These are phyloP conservation scores for Holotrichia oblita DNA, from an alignment of 1,140 invertebrate genomes.

Conservation along the genomic window DNA sequence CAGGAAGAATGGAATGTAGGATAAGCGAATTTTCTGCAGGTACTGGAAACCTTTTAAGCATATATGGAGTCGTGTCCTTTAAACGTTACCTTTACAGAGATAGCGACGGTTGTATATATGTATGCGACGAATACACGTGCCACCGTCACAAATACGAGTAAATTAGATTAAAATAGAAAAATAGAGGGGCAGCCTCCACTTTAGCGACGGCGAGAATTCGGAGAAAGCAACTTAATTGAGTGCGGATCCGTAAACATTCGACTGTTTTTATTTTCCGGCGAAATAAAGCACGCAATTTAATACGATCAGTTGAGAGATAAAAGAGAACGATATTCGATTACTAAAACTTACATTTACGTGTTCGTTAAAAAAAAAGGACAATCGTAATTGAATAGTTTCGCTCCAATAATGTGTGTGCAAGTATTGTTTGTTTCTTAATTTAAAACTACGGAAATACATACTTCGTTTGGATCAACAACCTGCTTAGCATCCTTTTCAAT, in stretches of 20 bases:
- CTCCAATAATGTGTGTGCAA: too few species aligned
- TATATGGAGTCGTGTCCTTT: slow-evolving; percentile 21
- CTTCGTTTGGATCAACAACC: too few species aligned
- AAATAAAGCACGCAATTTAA: too few species aligned
- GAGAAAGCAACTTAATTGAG: not conserved
- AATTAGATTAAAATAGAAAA: slow-evolving; percentile 5
- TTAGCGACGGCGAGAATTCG: not conserved
- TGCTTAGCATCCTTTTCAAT: too few species aligned
- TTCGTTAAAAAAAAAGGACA: too few species aligned
- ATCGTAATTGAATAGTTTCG: too few species aligned
- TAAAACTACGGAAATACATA: too few species aligned
- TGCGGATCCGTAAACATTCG: not conserved
- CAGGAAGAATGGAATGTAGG: slow-evolving; percentile 12
- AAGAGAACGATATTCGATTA: too few species aligned
- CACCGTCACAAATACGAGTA: not conserved
- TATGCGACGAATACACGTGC: not conserved
- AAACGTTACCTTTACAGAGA: not conserved
- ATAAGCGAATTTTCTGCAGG: slow-evolving; percentile 34
- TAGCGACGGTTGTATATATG: not conserved
- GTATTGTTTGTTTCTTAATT: too few species aligned
- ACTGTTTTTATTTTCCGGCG: not conserved
- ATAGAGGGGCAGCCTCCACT: not conserved
- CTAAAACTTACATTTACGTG: too few species aligned
- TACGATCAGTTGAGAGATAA: too few species aligned
- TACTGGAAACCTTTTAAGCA: slow-evolving; percentile 31